Base-by-base conservation (phyloP, 2,797 vertebrate species). In the Okamejei kenojei region DNA sequence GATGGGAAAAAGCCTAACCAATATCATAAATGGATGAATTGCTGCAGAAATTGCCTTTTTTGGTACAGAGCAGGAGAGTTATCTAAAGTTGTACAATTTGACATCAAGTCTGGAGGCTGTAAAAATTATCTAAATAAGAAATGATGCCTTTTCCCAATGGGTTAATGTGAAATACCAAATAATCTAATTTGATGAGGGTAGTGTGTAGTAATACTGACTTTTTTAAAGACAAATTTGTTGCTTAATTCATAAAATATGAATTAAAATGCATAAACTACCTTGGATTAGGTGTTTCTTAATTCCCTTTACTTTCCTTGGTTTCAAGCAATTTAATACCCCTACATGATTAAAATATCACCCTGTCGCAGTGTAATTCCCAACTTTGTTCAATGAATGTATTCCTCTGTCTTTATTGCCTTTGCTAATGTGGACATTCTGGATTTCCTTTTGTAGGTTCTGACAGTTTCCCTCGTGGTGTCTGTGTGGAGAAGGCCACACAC, bases 401-500 rank as follows among this genome's bases (percentile, higher is more conserved):
- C 29, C 38, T 81, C 38, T 82, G 38, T 58, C 8, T 54, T 61
- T 15, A 5, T n/a, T 58, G 26, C 54, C 63, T 88, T 32, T 74
- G 38, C 71, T 92, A 58, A 92, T 54, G 29, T 58, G 11, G 26
- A 11, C 4, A 11, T 13, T 74, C 38, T 74, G 21, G 26, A 13
- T 94, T 95, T 38, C 21, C 65, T 93, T 94, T 73, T 81, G 0
- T 97, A 99, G 99, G 97, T 97, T 94, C 95, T 96, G 95, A 96
- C 96, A 95, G 95, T 97, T 98, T 97, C 97, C 97, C 97, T 95
- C 93, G 95, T 96, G 97, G 97, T 96, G 95, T 95, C 95, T 95
- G 98, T 98, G 98, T 98, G 98, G 98, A 98, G 96, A 95, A 96
- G 95, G 96, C 98, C 97, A 97, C 98, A 98, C 98, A 97, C 97